phyloP scores from a whole-genome alignment of 1,140 invertebrate species.

The Heliconius hewitsoni region DNA sequence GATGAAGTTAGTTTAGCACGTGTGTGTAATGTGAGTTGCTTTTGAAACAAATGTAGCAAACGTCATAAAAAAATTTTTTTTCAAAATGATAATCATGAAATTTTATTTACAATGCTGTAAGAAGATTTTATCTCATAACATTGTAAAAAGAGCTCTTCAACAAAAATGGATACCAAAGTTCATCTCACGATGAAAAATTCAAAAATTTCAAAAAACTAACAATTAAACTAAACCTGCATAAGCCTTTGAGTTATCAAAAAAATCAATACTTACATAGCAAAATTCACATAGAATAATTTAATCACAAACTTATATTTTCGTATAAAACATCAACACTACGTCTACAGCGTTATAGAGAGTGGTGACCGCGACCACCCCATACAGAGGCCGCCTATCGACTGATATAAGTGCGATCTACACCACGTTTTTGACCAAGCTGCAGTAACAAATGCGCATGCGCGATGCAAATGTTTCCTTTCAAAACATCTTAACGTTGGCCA shows the following conservation, averaged over 20 bases:
- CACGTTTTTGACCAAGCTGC: constrained; percentile 60
- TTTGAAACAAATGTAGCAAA: background rate
- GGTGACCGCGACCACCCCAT: constrained; percentile 41
- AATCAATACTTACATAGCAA: background rate
- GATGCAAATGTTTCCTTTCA: constrained; percentile 55
- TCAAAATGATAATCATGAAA: too few species aligned
- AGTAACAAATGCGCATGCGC: constrained; percentile 60
- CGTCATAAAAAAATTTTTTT: too few species aligned
- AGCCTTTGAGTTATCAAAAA: background rate
- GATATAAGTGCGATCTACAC: constrained; percentile 52
- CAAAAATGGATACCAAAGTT: background rate
- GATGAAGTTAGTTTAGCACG: background rate
- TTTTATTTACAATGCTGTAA: too few species aligned
- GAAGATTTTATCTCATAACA: background rate
- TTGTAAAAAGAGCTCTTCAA: background rate
- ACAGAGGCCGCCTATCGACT: constrained; percentile 62
- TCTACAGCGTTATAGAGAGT: background rate
- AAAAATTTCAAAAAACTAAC: background rate
- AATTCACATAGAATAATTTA: constrained; percentile 1
- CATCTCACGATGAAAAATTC: background rate
- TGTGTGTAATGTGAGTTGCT: background rate
- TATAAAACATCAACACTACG: constrained; percentile 12
- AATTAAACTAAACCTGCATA: background rate
- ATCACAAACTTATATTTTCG: constrained; percentile 12
- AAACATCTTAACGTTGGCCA: constrained; percentile 49